Evolutionary conservation across 2,797 vertebrate species (phyloP).

Genomic region (Cryptoblepharus egeriae): DNA sequence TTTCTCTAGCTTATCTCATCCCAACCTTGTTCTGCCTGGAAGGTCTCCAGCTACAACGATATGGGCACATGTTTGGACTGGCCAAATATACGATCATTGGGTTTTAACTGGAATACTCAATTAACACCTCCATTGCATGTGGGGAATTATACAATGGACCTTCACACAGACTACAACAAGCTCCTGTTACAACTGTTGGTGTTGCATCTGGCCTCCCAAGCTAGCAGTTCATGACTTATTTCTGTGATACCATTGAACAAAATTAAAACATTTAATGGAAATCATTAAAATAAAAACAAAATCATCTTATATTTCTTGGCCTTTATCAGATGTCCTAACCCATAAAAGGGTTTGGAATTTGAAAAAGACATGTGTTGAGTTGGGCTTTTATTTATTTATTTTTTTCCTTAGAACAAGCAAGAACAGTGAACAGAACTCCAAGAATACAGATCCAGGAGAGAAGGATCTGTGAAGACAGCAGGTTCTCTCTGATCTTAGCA

Average conservation of each 20-base stretch:
- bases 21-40: too few relatives aligned
- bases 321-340: conserved; percentile 5
- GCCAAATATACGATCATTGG: conserved; percentile 2
- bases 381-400: not conserved
- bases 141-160: not conserved
- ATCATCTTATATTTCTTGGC: conserved; percentile 19
- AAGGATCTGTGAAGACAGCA: not conserved
- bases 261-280: conserved; percentile 35
- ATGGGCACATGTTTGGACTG: not conserved
- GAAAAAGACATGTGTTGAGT: conserved; percentile 5
- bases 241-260: conserved; percentile 21
- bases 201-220: conserved; percentile 7
- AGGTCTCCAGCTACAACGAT: conserved; percentile 13
- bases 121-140: conserved; percentile 1
- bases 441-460: not conserved
- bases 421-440: not conserved
- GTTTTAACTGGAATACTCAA: conserved; percentile 13
- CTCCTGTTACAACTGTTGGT: not conserved
- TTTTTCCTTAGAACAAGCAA: not conserved
- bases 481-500: not conserved
- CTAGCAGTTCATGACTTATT: not conserved
- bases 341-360: conserved; percentile 1
- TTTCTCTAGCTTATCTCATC: not conserved
- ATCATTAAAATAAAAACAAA: conserved; percentile 16
- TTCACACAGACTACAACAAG: not conserved